Conservation (phyloP, 2,797 vertebrate species). For the Lindbergichthys nudifrons region DNA sequence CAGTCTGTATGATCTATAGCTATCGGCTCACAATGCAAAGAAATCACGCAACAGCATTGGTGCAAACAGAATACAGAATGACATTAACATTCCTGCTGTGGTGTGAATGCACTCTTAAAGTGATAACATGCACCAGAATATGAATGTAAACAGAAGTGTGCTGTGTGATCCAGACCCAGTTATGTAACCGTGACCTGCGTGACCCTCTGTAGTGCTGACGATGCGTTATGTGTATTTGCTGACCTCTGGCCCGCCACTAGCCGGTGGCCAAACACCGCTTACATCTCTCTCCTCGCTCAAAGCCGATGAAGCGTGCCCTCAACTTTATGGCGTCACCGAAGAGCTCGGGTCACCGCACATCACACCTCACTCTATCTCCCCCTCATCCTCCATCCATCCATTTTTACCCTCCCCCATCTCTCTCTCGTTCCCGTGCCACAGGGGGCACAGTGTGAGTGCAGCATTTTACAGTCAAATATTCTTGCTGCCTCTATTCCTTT, state of each 20-base stretch:
- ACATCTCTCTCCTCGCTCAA: constrained; percentile 30
- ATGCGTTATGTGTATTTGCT: constrained; percentile 16
- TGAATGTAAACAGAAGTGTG: neutral
- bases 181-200: constrained; percentile 36
- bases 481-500: constrained; percentile 26
- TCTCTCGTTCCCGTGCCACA: constrained; percentile 5
- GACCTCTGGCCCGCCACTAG: constrained; percentile 55
- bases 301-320: constrained; percentile 51
- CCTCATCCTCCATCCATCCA: constrained; percentile 41
- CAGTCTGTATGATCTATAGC: no score
- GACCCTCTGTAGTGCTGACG: constrained; percentile 13
- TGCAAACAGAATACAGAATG: no score
- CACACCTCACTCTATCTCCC: constrained; percentile 65
- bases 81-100: neutral
- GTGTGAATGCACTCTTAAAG: neutral
- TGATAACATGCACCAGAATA: neutral
- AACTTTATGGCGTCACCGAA: constrained; percentile 54
- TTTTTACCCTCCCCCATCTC: constrained; percentile 15
- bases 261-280: constrained; percentile 38
- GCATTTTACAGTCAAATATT: constrained; percentile 47
- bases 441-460: constrained; percentile 36
- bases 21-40: no score
- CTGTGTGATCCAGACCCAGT: constrained; percentile 2
- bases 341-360: constrained; percentile 72
- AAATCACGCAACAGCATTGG: no score